Conservation (phyloP, 2,888 invertebrate genomes). For the Microctonus hyperodae region DNA sequence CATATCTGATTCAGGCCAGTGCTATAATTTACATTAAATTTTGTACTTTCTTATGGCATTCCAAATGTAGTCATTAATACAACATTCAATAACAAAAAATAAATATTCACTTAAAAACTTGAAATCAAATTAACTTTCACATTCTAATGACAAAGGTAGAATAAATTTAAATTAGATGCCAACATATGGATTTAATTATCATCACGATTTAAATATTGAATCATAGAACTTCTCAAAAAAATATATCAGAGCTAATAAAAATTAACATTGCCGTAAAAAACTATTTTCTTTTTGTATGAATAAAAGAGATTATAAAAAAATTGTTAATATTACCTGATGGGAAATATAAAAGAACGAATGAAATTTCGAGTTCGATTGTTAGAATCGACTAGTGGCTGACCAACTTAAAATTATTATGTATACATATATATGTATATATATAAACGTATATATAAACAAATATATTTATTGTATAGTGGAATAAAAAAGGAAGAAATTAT, state of each 20-base stretch:
- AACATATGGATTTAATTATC: not conserved
- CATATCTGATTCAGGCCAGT: not conserved
- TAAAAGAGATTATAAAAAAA: not conserved
- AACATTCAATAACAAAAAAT: not conserved
- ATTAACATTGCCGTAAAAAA: not conserved
- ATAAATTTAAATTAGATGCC: not conserved
- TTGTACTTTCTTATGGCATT: not conserved
- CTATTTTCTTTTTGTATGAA: not conserved
- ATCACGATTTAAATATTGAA: not conserved
- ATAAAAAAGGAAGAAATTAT: slow-evolving; percentile 49
- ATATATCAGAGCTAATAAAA: not conserved
- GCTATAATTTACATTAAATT: not conserved
- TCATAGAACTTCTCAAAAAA: not conserved
- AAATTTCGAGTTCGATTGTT: not conserved
- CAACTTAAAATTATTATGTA: slow-evolving; percentile 25
- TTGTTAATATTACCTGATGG: not conserved
- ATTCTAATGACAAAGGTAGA: not conserved
- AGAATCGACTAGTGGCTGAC: slow-evolving; percentile 1
- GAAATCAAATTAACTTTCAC: not conserved
- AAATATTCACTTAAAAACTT: not conserved
- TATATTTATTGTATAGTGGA: slow-evolving; percentile 34
- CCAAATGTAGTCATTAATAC: not conserved
- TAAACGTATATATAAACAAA: slow-evolving; percentile 33
- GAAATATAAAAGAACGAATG: not conserved
- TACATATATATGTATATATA: slow-evolving; percentile 38